Evolutionary conservation across 2,797 vertebrate genomes (phyloP), one percentile per base, ranked within the genome.

Genomic region (Cuculus canorus): DNA sequence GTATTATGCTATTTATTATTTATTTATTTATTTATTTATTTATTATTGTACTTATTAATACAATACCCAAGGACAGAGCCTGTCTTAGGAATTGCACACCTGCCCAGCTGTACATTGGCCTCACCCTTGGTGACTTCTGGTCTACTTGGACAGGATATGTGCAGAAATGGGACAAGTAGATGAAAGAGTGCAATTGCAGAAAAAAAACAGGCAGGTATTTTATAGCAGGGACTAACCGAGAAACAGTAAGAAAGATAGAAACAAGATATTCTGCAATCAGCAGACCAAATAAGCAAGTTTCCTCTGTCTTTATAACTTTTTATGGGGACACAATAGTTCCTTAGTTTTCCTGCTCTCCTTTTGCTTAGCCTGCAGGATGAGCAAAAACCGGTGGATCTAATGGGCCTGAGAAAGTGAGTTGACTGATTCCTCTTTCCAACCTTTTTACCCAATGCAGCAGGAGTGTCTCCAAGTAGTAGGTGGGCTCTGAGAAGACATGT

Each of bases 341-440:
- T 48, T 32, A 45, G 30, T 39, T 45, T 50, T 73, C 11, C 17
- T 71, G 32, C 2, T 4, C 15, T 39, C 22, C 6, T 53, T 60
- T 53, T 37, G 16, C 23, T 66, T n/a, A 72, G 15, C 7, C 30
- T 47, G 14, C 22, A 59, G 30, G 30, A 71, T 47, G 27, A 61
- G 28, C 11, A 66, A 50, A 72, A n/a, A 33, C 17, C 43, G 27
- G 17, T 1, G 1, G 57, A 52, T 25, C 17, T 0, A 0, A 39
- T 24, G n/a, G 18, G 15, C 25, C 32, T 47, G 3, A 16, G n/a
- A 0, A 0, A 41, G 2, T 30, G 35, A 39, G 14, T 28, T n/a
- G 39, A 45, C 25, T 53, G 33, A 28, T 79, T 33, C 27, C 16
- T 61, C 33, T 65, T 57, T 32, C 37, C n/a, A 53, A 2, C 19